Evolutionary conservation across 2,888 invertebrate genomes (phyloP).

Genomic region (Leucophora obtusa): DNA sequence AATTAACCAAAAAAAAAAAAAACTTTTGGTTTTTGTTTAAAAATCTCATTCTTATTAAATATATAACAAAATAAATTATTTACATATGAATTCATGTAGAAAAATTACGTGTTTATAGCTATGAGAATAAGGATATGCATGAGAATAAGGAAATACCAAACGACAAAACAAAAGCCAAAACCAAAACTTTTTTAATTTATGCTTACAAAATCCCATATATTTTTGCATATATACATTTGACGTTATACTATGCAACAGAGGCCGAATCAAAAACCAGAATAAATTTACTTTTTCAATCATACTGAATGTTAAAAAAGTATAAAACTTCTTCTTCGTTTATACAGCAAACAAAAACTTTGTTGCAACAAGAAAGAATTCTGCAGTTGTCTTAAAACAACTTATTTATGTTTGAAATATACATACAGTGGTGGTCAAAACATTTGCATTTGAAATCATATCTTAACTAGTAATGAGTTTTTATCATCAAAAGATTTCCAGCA

Average conservation of each 20-base stretch:
- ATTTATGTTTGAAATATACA: no score
- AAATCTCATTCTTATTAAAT: neutral
- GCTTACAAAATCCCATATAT: neutral
- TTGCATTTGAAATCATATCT: no score
- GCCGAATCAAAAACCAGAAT: neutral
- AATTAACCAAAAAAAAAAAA: no score
- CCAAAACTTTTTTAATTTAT: slow-evolving; percentile 34
- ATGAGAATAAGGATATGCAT: neutral
- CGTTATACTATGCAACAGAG: neutral
- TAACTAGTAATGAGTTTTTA: no score
- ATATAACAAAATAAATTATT: slow-evolving; percentile 1
- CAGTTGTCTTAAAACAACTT: no score
- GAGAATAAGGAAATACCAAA: neutral
- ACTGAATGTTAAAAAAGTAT: neutral
- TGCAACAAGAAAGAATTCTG: no score
- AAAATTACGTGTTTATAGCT: neutral
- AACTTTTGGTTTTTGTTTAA: no score
- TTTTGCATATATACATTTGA: neutral
- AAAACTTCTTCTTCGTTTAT: neutral
- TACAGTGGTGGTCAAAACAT: no score
- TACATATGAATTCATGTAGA: slow-evolving; percentile 20
- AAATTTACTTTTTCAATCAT: slow-evolving; percentile 27
- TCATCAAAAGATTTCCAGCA: no score
- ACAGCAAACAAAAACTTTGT: no score
- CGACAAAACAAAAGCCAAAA: no score